Percentiles rank a stretch among this genome's conserved stretches.
Evolutionary conservation across 2,113 vertebrate species (phyloP).

Genomic region (Spheniscus mendiculus): DNA sequence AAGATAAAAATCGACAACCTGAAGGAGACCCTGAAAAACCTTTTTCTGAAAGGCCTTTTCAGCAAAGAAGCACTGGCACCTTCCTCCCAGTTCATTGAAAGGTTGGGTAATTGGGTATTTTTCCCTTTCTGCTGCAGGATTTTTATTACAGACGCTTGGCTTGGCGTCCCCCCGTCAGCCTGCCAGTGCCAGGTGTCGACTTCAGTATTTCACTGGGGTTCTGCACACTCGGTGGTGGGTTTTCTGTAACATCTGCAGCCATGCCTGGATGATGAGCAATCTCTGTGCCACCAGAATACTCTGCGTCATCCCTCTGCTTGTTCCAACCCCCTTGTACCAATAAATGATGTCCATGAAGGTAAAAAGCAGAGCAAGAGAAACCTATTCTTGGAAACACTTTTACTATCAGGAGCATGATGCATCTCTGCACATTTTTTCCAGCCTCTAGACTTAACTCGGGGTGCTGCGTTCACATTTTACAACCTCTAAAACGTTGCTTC

Average conservation of each 20-base stretch:
- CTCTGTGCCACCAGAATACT: neutral
- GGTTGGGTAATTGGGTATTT: neutral
- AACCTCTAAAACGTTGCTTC: neutral
- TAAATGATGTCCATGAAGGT: neutral
- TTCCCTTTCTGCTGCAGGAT: neutral
- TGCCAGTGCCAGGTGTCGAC: neutral
- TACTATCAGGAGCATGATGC: neutral
- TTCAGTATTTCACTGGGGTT: neutral
- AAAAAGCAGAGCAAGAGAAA: neutral
- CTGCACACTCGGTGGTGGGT: neutral
- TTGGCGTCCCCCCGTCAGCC: neutral
- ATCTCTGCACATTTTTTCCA: neutral
- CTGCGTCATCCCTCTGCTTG: neutral
- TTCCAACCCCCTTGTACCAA: neutral
- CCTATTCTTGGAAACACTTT: neutral
- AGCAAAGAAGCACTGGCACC: neutral
- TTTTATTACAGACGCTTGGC: slow-evolving; percentile 18
- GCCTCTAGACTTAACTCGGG: neutral
- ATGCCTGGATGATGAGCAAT: neutral
- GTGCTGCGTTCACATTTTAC: neutral
- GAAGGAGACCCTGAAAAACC: neutral
- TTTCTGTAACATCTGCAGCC: neutral
- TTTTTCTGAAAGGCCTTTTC: neutral
- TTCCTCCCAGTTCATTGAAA: neutral
- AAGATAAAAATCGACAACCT: neutral